These are phyloP conservation scores for Linnaemya tessellans DNA, from an alignment of 2,888 invertebrate species.

Conservation along the genomic window DNA sequence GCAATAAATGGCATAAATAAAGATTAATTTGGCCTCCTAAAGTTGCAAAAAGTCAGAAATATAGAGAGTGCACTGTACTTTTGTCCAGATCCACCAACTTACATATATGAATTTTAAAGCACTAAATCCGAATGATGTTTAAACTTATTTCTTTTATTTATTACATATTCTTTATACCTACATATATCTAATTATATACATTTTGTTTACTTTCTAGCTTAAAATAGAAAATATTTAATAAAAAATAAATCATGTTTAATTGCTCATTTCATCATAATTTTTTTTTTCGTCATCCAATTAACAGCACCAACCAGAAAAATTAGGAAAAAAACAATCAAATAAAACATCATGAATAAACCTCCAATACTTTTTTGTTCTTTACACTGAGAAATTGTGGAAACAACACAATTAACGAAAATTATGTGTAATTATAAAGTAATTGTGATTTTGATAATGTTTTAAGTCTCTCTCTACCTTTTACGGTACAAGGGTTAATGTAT, in stretches of 20 bases:
- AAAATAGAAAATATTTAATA: not conserved
- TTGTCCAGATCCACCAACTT: too few species aligned
- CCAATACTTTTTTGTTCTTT: slow-evolving; percentile 15
- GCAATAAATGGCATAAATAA: too few species aligned
- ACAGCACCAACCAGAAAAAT: slow-evolving; percentile 51
- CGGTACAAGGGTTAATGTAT: slow-evolving; percentile 32
- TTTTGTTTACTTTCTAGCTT: not conserved
- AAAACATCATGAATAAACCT: slow-evolving; percentile 33
- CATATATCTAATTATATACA: not conserved
- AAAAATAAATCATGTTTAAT: slow-evolving; percentile 56
- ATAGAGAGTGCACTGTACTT: too few species aligned
- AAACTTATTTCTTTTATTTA: too few species aligned
- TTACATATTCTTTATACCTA: not conserved
- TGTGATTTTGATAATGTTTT: slow-evolving; percentile 64
- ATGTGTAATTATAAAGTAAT: slow-evolving; percentile 66
- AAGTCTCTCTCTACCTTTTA: slow-evolving; percentile 46
- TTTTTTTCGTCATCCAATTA: slow-evolving; percentile 58
- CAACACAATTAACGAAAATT: slow-evolving; percentile 62
- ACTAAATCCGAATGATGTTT: too few species aligned
- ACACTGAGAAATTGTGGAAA: slow-evolving; percentile 50
- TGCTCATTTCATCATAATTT: slow-evolving; percentile 60
- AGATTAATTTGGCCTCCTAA: too few species aligned
- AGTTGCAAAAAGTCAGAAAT: too few species aligned
- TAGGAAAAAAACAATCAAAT: not conserved
- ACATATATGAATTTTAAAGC: too few species aligned